Conservation (phyloP, 2,113 vertebrate genomes). For the Thryonomys swinderianus region DNA sequence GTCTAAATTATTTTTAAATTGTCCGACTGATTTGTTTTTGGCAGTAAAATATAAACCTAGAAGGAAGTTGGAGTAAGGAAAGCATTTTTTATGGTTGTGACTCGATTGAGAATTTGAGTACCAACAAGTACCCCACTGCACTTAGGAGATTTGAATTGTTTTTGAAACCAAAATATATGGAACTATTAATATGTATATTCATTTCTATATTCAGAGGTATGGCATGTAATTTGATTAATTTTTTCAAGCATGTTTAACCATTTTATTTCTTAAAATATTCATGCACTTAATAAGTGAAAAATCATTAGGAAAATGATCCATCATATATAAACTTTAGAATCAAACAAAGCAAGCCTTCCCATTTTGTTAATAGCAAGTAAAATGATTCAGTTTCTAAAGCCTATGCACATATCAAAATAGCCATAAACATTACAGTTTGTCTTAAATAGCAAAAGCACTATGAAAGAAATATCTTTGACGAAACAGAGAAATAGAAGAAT, state of each 20-base stretch:
- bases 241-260: conserved; percentile 8
- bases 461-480: not conserved
- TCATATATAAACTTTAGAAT: not conserved
- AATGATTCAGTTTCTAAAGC: not conserved
- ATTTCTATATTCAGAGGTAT: not conserved
- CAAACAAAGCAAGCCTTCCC: not conserved
- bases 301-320: not conserved
- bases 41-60: conserved; percentile 25
- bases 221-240: not conserved
- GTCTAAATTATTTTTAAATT: not conserved
- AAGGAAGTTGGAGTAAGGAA: not conserved
- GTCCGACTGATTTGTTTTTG: not conserved
- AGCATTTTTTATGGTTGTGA: not conserved
- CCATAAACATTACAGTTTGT: not conserved
- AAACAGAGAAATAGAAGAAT: not conserved
- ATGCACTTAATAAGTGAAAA: not conserved
- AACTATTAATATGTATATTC: not conserved
- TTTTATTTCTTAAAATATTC: conserved; percentile 39
- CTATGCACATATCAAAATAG: rapidly evolving
- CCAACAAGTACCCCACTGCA: too few relatives aligned
- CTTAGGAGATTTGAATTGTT: not conserved
- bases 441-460: not conserved
- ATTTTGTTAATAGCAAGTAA: not conserved
- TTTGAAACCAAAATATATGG: not conserved
- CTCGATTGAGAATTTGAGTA: not conserved